Base-by-base conservation (phyloP, 2,113 vertebrate genomes). In the Chaenogobius annularis region DNA sequence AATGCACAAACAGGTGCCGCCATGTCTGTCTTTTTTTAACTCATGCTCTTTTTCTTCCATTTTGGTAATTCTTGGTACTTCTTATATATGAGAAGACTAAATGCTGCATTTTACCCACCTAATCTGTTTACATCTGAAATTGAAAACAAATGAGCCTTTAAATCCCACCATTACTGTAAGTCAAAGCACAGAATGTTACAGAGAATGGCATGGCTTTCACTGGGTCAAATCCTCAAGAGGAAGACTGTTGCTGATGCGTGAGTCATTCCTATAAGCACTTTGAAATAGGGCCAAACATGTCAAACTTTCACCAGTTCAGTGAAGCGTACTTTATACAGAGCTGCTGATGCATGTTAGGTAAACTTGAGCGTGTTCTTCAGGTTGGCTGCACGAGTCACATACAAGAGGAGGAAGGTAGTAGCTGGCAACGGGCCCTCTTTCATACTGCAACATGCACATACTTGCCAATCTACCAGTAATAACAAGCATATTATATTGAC, bases 231-330 rank as follows among this genome's bases (percentile, higher is more conserved):
- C 76, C 70, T 70, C 7, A 67, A 37, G 70, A 78, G 70, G 75
- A 84, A 74, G 0, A 54, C 50, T 50, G 55, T 86, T 81, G 87
- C 68, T 74, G 81, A 89, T 78, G 86, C 82, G 78, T 74, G 82
- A 87, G 77, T 81, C 75, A 69, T 61, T 81, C 83, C 73, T 85
- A 26, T 58, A 87, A 88, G 82, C 78, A 79, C 86, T 90, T 87
- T 83, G 72, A 87, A 82, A 87, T 72, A 82, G 89, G 64, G 78
- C 69, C 71, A 84, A 86, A 90, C 71, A 84, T 77, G 78, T 84
- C 72, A 84, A 88, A 84, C 81, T 78, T 85, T 75, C 63, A 73
- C 72, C 64, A 65, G 80, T 71, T 81, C 75, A 31, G 43, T 74
- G 74, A 67, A 81, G 86, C 73, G 19, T 0, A 59, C 72, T 50